Conservation (phyloP, 37 sponge, comb jelly and placozoan species). For the Halichondria panicea region DNA sequence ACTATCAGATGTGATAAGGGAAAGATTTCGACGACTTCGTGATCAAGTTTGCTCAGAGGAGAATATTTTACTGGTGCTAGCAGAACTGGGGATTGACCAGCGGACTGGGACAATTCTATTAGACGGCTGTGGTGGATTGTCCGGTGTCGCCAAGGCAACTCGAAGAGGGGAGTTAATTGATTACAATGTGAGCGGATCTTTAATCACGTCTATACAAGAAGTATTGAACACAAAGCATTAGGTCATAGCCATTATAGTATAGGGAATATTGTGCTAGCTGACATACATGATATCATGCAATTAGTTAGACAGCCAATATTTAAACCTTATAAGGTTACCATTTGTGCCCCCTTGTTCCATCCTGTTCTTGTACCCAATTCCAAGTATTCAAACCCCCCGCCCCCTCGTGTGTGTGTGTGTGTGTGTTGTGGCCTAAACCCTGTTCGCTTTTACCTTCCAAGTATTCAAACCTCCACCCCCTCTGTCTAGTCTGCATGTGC, state of each 20-base stretch:
- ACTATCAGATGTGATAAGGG: constrained; percentile 20
- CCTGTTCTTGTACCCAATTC: background rate
- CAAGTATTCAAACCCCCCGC: too few relatives aligned
- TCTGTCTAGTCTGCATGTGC: too few relatives aligned
- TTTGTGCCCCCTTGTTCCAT: background rate
- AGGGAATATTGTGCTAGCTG: too few relatives aligned
- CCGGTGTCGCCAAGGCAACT: constrained; percentile 42
- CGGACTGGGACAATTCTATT: constrained; percentile 41
- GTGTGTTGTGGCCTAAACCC: too few relatives aligned
- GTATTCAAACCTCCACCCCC: too few relatives aligned
- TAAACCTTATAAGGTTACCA: too few relatives aligned
- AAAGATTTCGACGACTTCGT: constrained; percentile 26
- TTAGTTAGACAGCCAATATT: too few relatives aligned
- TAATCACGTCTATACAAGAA: constrained; percentile 3
- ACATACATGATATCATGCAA: too few relatives aligned
- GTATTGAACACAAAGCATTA: constrained; percentile 8
- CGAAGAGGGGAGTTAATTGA: constrained; percentile 35
- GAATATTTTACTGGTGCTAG: constrained; percentile 10
- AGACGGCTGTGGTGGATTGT: constrained; percentile 58
- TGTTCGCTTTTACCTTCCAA: too few relatives aligned
- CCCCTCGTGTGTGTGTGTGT: too few relatives aligned
- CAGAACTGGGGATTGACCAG: constrained; percentile 20
- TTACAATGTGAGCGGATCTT: constrained; percentile 27
- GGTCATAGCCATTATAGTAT: too few relatives aligned
- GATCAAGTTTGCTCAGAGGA: constrained; percentile 51